Base-by-base conservation (phyloP, 2,113 vertebrate species). In the Phocoena phocoena region DNA sequence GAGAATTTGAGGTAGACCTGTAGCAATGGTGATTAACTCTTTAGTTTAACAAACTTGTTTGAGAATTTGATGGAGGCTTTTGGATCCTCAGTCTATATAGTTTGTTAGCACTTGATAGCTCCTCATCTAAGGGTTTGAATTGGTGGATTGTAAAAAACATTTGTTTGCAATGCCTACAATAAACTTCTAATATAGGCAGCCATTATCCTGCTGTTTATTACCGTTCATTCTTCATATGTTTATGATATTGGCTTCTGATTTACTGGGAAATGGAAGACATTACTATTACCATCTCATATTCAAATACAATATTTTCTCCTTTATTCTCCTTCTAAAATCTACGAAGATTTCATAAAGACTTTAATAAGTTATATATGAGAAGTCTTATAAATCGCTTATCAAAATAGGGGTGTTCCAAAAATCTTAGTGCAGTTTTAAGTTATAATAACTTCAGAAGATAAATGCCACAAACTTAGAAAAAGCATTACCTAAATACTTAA, bases 381-480 rank as follows among this genome's bases (percentile, higher is more conserved):
- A 88, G 53, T 77, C 82, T 95, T 92, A 0, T 73, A 93, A 93
- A 65, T 94, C 26, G 17, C 71, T 2, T 23, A 68, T 95, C 80
- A 92, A 74, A 92, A 74, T 58, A 95, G 36, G 18, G 20, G 25
- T 77, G 8, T 81, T 44, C 6, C 1, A 6, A 36, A 90, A 81
- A 4, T 81, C 17, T 86, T 21, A 65, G 20, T 96, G n/a, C 47
- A n/a, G 44, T 94, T 97, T 90, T 86, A 96, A 86, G 25, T 53
- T 93, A 13, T 44, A 62, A 20, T 44, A 90, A 74, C 23, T 71
- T 88, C 17, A 53, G 44, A 84, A 87, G 55, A n/a, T 50, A 89
- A 62, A n/a, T 83, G 8, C 18, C 70, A 10, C 13, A 60, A 31
- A 63, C 31, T 84, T 88, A 38, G 3, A 90, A 17, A 92, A 84